Conservation (phyloP, 2,113 vertebrate genomes). For the Cinclus mexicanus region DNA sequence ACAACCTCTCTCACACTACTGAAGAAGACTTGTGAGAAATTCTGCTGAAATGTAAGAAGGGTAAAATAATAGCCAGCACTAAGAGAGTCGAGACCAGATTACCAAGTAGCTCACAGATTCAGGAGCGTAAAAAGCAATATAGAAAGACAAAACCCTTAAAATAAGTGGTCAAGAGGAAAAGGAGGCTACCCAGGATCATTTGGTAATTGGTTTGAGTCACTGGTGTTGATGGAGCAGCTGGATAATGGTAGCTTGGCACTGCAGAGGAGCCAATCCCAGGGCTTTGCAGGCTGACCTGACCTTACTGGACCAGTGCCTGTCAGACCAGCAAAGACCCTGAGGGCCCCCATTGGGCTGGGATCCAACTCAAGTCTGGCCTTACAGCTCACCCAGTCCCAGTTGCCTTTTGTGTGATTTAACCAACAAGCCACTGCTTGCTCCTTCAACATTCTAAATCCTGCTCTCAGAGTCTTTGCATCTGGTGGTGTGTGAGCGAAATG, state of each 20-base stretch:
- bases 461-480: neutral
- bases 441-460: neutral
- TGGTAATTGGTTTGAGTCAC: neutral
- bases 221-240: neutral
- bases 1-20: neutral
- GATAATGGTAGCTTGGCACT: neutral
- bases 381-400: neutral
- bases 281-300: neutral
- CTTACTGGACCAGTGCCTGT: fast-evolving
- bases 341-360: fast-evolving
- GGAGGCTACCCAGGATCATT: neutral
- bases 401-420: neutral
- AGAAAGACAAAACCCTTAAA: neutral
- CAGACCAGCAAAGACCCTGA: neutral
- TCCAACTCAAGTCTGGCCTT: neutral
- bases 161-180: neutral
- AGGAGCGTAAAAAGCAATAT: neutral
- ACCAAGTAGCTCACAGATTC: neutral
- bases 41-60: neutral
- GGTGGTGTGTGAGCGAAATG: neutral
- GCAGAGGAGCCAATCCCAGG: neutral
- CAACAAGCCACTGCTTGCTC: neutral
- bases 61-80: neutral
- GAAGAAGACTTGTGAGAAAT: neutral
- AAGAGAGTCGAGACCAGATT: neutral